Base-by-base conservation (phyloP, 2,888 invertebrate species). In the Sinohyriopsis cumingii region DNA sequence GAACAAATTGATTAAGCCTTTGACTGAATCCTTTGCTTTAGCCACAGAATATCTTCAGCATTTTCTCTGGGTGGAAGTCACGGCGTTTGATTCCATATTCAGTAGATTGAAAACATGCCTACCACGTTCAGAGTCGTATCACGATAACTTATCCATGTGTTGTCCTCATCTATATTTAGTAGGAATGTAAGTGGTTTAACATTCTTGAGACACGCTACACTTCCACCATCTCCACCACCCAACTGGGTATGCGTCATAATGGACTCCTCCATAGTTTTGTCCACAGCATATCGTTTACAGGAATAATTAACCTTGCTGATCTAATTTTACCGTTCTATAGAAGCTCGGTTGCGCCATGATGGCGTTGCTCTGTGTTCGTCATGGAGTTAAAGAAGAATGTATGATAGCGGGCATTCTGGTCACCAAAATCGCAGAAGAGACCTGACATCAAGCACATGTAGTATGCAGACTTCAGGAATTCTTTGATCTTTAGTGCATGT, bases 231-330 rank as follows among this genome's bases (percentile, higher is more conserved):
- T 20, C 73, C 64, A 54, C 5, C 57, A 6, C 66, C 63, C 0
- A 62, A 69, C 55, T 77, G 74, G 12, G 71, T 56, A 19, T 71
- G 71, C 25, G 55, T 67, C 71, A 71, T 71, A 24, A 71, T 63
- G 20, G 73, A 72, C 57, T 75, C 71, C 56, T 75, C 72, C 24
- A 74, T 77, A 5, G 75, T 74, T 55, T 72, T 72, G 65, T 72
- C 69, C 28, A 71, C 69, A 45, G 62, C 64, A n/a, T 60, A 72
- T 6, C 53, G 63, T 63, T 61, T 24, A 69, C 72, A 28, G 69
- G 65, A 19, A 56, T 53, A 20, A 72, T 64, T 55, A 64, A 71
- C 12, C 66, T 24, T 22, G 68, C 69, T 53, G 59, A 68, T 19
- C 61, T 65, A 57, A 67, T 72, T n/a, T 63, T 67, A 1, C 61